Evolutionary conservation across 2,797 vertebrate species (phyloP).

Genomic region (Discoglossus pictus): DNA sequence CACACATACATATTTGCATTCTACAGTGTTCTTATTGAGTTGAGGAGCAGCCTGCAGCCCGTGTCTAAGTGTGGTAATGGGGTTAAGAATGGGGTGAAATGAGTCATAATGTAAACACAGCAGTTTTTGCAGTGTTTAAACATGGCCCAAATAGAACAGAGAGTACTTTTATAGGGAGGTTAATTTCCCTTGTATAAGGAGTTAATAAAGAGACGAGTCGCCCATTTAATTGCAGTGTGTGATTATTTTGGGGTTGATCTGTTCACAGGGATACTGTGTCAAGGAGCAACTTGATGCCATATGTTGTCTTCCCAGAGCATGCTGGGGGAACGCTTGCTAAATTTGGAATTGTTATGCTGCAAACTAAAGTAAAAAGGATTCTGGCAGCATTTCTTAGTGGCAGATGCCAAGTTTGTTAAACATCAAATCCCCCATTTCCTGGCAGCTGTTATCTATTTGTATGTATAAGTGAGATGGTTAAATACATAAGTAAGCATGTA

Average conservation of each 20-base stretch:
- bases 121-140: too few relatives aligned
- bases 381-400: constrained; percentile 17
- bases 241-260: neutral
- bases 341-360: neutral
- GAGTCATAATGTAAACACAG: too few relatives aligned
- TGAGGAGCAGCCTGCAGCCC: too few relatives aligned
- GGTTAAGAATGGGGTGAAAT: too few relatives aligned
- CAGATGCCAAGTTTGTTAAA: constrained; percentile 22
- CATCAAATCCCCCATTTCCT: constrained; percentile 3
- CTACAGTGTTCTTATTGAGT: too few relatives aligned
- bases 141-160: too few relatives aligned
- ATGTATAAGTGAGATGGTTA: neutral
- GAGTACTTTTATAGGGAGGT: too few relatives aligned
- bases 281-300: constrained; percentile 7
- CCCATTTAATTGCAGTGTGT: neutral
- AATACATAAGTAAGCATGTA: too few relatives aligned
- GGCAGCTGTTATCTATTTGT: neutral
- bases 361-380: constrained; percentile 3
- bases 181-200: too few relatives aligned
- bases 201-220: too few relatives aligned
- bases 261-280: neutral
- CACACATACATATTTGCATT: too few relatives aligned
- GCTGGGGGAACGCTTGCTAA: neutral
- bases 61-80: too few relatives aligned
- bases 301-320: constrained; percentile 17